Conservation (phyloP, 2,113 vertebrate genomes). For the Macquaria australasica region DNA sequence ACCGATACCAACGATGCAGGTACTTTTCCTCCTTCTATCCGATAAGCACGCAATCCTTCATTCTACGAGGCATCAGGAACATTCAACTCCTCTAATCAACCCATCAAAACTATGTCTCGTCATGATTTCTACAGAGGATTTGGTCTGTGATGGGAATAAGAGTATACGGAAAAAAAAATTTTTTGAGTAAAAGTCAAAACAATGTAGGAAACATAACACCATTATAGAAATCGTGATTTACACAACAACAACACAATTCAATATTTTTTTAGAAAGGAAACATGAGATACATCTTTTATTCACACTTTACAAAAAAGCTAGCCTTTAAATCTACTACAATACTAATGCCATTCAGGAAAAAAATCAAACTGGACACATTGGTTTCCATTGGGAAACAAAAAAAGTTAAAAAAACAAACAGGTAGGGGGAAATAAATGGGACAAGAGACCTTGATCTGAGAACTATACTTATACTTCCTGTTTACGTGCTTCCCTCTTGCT, state of each 20-base stretch:
- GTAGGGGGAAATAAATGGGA: constrained; percentile 84
- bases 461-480: constrained; percentile 57
- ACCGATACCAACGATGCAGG: constrained; percentile 19
- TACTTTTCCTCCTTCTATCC: constrained; percentile 22
- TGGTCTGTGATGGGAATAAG: constrained; percentile 66
- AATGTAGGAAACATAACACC: constrained; percentile 77
- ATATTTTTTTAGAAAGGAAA: constrained; percentile 90
- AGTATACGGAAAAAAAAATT: not conserved
- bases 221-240: constrained; percentile 90
- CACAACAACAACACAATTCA: constrained; percentile 92
- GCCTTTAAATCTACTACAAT: constrained; percentile 89
- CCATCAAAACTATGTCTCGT: constrained; percentile 31
- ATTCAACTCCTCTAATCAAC: constrained; percentile 48
- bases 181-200: constrained; percentile 65
- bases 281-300: constrained; percentile 96
- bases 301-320: constrained; percentile 94
- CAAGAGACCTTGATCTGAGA: constrained; percentile 74
- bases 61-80: constrained; percentile 48
- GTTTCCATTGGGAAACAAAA: constrained; percentile 87
- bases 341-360: constrained; percentile 93
- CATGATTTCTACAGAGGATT: constrained; percentile 70
- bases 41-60: constrained; percentile 30
- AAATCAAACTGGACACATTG: constrained; percentile 90
- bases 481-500: constrained; percentile 74
- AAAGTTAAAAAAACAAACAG: constrained; percentile 28